phyloP scores from a whole-genome alignment of 2,888 invertebrate species.

The Erebia palarica region DNA sequence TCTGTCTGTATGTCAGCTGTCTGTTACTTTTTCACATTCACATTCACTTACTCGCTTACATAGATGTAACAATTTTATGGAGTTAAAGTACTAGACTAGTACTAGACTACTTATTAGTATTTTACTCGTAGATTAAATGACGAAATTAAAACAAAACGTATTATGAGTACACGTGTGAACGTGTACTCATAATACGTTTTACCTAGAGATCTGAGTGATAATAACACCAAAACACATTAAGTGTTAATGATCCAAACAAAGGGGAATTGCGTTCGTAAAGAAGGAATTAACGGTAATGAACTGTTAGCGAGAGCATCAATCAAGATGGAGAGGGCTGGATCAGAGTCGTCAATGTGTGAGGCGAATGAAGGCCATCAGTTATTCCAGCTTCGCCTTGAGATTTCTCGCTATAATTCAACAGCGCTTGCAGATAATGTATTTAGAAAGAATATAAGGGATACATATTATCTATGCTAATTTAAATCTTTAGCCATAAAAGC shows the following conservation, averaged over 20 bases:
- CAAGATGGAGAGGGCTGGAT: conserved; percentile 32
- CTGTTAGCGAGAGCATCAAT: conserved; percentile 35
- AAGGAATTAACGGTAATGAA: conserved; percentile 33
- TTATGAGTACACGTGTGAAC: no score
- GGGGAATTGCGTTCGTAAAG: conserved; percentile 19
- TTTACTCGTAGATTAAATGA: not conserved
- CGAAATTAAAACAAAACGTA: not conserved
- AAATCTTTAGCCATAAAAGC: not conserved
- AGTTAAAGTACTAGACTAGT: no score
- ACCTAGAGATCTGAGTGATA: not conserved
- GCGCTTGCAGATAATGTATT: not conserved
- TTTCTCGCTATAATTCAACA: conserved; percentile 23
- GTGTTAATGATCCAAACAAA: conserved; percentile 22
- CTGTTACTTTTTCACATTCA: no score
- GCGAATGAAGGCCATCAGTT: conserved; percentile 29
- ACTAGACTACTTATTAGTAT: no score
- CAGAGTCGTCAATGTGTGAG: conserved; percentile 28
- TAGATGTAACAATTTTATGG: no score
- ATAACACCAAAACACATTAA: conserved; percentile 26
- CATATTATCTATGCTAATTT: conserved; percentile 1
- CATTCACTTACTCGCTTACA: no score
- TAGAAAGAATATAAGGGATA: no score
- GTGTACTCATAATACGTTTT: not conserved
- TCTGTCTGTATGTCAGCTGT: no score
- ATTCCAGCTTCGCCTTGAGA: conserved; percentile 16